phyloP scores from a whole-genome alignment of 2,797 vertebrate species.

The Erpetoichthys calabaricus region DNA sequence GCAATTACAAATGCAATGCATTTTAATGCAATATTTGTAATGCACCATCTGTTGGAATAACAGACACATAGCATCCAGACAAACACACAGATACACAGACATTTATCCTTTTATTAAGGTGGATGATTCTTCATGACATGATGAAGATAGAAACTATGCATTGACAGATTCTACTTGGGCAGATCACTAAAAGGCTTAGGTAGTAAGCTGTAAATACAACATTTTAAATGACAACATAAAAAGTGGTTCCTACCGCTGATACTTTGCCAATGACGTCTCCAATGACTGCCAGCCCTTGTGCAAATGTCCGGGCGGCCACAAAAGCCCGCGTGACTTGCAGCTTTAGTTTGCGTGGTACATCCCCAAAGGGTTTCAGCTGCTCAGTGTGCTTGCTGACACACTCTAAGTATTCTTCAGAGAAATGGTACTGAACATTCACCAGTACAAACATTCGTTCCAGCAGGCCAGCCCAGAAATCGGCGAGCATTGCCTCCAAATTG shows the following conservation, averaged over 20 bases:
- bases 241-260: constrained; percentile 56
- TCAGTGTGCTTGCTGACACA: constrained; percentile 86
- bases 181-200: too few species aligned
- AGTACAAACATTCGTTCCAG: constrained; percentile 89
- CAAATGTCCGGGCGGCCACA: constrained; percentile 78
- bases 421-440: constrained; percentile 88
- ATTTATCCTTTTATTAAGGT: too few species aligned
- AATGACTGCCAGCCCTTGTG: constrained; percentile 67
- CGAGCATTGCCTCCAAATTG: constrained; percentile 83
- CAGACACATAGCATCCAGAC: too few species aligned
- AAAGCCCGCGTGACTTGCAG: constrained; percentile 79
- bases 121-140: too few species aligned
- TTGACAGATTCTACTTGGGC: too few species aligned
- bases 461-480: constrained; percentile 84
- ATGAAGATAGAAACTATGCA: too few species aligned
- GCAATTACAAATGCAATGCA: too few species aligned
- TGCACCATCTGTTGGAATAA: too few species aligned
- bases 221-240: too few species aligned
- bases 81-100: too few species aligned
- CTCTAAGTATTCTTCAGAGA: constrained; percentile 80
- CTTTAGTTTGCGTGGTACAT: constrained; percentile 82
- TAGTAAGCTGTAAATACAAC: too few species aligned
- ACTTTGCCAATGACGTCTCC: constrained; percentile 76
- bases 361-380: constrained; percentile 87
- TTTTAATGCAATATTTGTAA: too few species aligned